Conservation (phyloP, 92 coral and sea anemone species). For the Parazoanthus atlanticus region DNA sequence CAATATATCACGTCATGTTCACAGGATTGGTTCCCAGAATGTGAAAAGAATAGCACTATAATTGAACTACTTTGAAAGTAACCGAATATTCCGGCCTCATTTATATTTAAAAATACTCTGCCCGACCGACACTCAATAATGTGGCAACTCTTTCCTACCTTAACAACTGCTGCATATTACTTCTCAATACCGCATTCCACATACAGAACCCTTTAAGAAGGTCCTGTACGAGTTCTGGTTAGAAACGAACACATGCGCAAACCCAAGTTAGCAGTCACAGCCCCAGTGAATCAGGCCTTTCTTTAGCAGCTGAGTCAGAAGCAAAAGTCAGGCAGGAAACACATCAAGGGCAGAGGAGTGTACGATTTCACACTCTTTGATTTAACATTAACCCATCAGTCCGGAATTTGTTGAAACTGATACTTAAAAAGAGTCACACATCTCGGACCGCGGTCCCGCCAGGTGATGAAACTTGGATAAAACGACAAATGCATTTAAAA, state of each 20-base stretch:
- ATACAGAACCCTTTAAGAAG: neutral
- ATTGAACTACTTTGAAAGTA: neutral
- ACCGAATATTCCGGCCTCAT: neutral
- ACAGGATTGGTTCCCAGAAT: neutral
- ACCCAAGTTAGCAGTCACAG: neutral
- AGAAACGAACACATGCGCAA: neutral
- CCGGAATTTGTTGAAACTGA: slow-evolving; percentile 37
- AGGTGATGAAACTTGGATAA: slow-evolving; percentile 3
- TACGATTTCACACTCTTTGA: slow-evolving; percentile 36
- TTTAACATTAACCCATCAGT: slow-evolving; percentile 40
- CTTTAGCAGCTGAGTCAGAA: neutral
- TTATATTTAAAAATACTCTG: neutral
- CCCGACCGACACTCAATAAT: neutral
- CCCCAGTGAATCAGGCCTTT: slow-evolving; percentile 6
- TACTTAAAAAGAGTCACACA: slow-evolving; percentile 26
- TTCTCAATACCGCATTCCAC: slow-evolving; percentile 4
- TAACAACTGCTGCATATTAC: slow-evolving; percentile 14
- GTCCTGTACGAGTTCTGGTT: neutral
- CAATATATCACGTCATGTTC: neutral
- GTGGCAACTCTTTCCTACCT: neutral
- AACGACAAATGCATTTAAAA: neutral
- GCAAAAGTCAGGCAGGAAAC: neutral
- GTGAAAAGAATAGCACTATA: neutral
- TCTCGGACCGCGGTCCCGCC: neutral
- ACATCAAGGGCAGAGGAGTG: slow-evolving; percentile 29